Evolutionary conservation across 1,140 invertebrate species (phyloP), one percentile per base, ranked within the genome.

Genomic region (Matsumurasca onukii): DNA sequence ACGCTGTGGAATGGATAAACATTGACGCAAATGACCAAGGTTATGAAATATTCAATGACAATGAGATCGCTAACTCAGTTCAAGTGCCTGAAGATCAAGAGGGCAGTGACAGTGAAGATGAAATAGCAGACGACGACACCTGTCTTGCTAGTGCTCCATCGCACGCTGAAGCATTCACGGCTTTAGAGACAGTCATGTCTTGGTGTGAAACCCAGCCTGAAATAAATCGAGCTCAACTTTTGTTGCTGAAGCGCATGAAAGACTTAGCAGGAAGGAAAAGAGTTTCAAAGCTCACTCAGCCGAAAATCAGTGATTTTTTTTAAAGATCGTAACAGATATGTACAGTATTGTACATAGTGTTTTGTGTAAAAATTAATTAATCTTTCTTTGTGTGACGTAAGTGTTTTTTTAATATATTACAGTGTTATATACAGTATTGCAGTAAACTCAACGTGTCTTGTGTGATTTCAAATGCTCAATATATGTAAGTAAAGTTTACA

Each of bases 291-390:
- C 25, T 59, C 15, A 59, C 55, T 27, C 55, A 59, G 30, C 55
- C 25, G 3, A 59, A 59, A 15, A 59, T 45, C 30, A 52, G 15
- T 72, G 65, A 25, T 45, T 69, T 69, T 71, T 45, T 71, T n/a
- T n/a, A n/a, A n/a, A n/a, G n/a, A n/a, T n/a, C n/a, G n/a, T n/a
- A n/a, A n/a, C n/a, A n/a, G n/a, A n/a, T n/a, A n/a, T n/a, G n/a
- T n/a, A n/a, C n/a, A n/a, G n/a, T n/a, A n/a, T n/a, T n/a, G n/a
- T n/a, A n/a, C n/a, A n/a, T n/a, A n/a, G n/a, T n/a, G n/a, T n/a
- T n/a, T n/a, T n/a, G n/a, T n/a, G n/a, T n/a, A n/a, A n/a, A n/a
- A n/a, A n/a, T n/a, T n/a, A n/a, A n/a, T n/a, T n/a, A n/a, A n/a
- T n/a, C n/a, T n/a, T n/a, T n/a, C n/a, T n/a, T n/a, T n/a, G n/a